These are phyloP conservation scores for Uria aalge DNA, from an alignment of 2,113 vertebrate genomes.

Conservation along the genomic window DNA sequence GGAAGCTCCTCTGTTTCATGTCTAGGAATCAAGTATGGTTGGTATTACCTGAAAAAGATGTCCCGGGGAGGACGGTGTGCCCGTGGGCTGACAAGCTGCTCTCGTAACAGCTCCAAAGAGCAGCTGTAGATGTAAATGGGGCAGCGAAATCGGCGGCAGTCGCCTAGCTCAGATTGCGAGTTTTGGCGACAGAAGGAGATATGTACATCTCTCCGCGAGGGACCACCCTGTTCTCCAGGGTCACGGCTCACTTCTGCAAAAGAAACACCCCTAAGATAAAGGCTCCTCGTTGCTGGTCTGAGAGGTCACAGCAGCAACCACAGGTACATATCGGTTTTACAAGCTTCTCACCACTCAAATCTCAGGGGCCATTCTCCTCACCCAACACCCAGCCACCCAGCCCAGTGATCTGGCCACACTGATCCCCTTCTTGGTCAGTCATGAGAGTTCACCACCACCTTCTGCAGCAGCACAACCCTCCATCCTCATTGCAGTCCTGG, in stretches of 20 bases:
- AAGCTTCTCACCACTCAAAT: background rate
- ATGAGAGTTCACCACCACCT: background rate
- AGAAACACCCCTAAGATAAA: background rate
- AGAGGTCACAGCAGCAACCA: background rate
- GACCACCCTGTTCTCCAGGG: conserved; percentile 75
- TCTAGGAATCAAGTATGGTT: background rate
- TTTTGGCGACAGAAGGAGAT: conserved; percentile 78
- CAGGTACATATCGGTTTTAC: background rate
- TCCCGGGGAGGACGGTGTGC: conserved; percentile 80
- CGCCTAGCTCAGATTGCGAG: conserved; percentile 78
- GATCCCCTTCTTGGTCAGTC: background rate
- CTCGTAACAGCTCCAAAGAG: conserved; percentile 85
- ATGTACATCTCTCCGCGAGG: conserved; percentile 72
- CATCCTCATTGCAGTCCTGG: background rate
- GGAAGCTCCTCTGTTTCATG: background rate
- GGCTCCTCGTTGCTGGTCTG: background rate
- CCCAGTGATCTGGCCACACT: background rate
- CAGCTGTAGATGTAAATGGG: conserved; percentile 95
- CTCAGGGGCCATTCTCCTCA: background rate
- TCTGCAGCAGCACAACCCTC: background rate
- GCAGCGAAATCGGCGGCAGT: conserved; percentile 79
- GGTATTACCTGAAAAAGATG: conserved; percentile 86
- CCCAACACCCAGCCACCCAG: background rate
- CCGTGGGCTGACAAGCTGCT: conserved; percentile 85
- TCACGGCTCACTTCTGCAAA: conserved; percentile 59